These are phyloP conservation scores for Pangasius larnaudii DNA, from an alignment of 2,797 vertebrate species.

Conservation along the genomic window DNA sequence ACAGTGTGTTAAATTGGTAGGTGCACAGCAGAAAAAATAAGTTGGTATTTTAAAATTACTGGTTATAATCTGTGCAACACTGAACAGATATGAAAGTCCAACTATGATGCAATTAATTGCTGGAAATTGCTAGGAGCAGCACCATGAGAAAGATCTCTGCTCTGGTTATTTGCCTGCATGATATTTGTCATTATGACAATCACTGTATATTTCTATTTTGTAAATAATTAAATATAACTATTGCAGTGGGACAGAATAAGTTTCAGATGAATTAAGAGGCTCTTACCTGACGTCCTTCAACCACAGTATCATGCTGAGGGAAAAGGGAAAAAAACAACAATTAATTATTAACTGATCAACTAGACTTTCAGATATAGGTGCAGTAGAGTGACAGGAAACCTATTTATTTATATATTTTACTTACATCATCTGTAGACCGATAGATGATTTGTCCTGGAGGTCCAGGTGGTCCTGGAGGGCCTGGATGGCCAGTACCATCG, in stretches of 20 bases:
- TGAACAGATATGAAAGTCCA: conserved; percentile 10
- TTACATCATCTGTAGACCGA: conserved; percentile 67
- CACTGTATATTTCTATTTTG: neutral
- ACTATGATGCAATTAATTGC: neutral
- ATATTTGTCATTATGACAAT: neutral
- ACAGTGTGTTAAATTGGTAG: conserved; percentile 17
- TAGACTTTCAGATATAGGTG: neutral
- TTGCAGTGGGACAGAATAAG: neutral
- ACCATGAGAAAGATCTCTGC: neutral
- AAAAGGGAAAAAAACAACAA: conserved; percentile 30
- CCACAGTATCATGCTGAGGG: conserved; percentile 58
- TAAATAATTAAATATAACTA: neutral
- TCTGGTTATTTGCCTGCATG: neutral
- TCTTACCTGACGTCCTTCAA: conserved; percentile 40
- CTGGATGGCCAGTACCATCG: conserved; percentile 82
- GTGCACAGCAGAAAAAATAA: neutral
- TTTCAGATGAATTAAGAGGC: neutral
- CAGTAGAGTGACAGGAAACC: neutral
- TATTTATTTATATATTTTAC: conserved; percentile 1
- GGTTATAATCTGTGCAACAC: neutral
- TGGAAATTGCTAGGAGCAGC: neutral
- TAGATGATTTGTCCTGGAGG: conserved; percentile 83
- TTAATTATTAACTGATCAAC: neutral
- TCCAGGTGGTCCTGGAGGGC: conserved; percentile 88
- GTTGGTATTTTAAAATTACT: conserved; percentile 23